A percentile compares a stretch with the other conserved stretches of the same genome.
These are phyloP conservation scores for Mythimna loreyi DNA, from an alignment of 2,888 invertebrate species.

Conservation along the genomic window DNA sequence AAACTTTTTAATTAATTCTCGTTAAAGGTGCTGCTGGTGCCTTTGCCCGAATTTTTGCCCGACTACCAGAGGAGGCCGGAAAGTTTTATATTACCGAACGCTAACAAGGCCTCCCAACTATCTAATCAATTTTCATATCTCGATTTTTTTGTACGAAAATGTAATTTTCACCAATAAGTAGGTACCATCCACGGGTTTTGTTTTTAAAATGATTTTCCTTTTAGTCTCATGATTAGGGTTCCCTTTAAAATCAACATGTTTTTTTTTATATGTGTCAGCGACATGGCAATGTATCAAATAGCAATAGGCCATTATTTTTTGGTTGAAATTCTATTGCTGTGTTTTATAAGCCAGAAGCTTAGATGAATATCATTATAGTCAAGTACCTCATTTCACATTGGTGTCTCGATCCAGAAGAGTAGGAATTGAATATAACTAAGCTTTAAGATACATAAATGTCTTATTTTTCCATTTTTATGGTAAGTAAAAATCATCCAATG, in stretches of 20 bases:
- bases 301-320: too few species aligned
- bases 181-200: neutral
- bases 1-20: slow-evolving; percentile 68
- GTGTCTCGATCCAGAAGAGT: too few species aligned
- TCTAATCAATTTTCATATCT: slow-evolving; percentile 23
- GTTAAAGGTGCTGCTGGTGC: slow-evolving; percentile 44
- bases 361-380: too few species aligned
- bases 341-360: too few species aligned
- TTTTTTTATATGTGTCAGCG: too few species aligned
- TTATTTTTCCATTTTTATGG: neutral
- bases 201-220: neutral
- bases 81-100: slow-evolving; percentile 37
- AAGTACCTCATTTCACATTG: too few species aligned
- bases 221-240: neutral
- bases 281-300: too few species aligned
- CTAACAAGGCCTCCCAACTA: slow-evolving; percentile 36
- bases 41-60: slow-evolving; percentile 30
- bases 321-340: too few species aligned
- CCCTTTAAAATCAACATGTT: neutral
- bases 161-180: neutral
- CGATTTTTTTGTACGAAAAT: neutral
- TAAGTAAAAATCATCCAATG: too few species aligned
- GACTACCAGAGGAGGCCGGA: neutral
- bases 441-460: neutral
- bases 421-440: neutral